Base-by-base conservation (phyloP, 2,113 vertebrate genomes). In the Ceratotherium simum region DNA sequence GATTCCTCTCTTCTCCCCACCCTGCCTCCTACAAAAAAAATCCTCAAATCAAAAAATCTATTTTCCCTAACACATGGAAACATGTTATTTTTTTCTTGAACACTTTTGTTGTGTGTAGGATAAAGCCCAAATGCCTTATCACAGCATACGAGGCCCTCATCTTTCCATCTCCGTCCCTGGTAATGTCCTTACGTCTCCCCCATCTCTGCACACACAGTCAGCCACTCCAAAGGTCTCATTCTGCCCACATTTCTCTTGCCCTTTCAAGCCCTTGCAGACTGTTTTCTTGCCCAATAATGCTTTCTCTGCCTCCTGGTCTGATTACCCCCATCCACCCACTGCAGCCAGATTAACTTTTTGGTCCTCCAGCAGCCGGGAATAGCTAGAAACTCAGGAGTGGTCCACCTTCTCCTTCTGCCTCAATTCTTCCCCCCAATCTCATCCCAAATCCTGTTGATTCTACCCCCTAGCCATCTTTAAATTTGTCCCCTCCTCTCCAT, bases 181-280 rank as follows among this genome's bases (percentile, higher is more conserved):
- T 62, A 17, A 20, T 79, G 70, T 51, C 60, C 36, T 85, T 8
- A 11, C 31, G 4, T 0, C 13, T 56, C 65, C 9, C 33, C 31
- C 60, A 14, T 33, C n/a, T 86, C 46, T 42, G 62, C 31, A 39
- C 4, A 39, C 4, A 62, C 42, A 6, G 46, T 58, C 62, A 62
- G 13, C 72, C 29, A 36, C 56, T 64, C 70, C 56, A 16, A 97
- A 65, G 25, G 46, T 64, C 58, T 95, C 78, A 6, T 83, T 95
- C 87, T 84, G 58, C 36, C 70, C 69, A 60, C 65, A n/a, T 75
- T 76, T 72, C 56, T 94, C 54, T 56, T 86, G 64, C 82, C 82
- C 54, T 96, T 93, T 97, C 72, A 93, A 86, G 85, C 56, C 25
- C 17, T 89, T 29, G 42, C 42, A 93, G 54, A 67, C 60, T 95